Evolutionary conservation across 2,797 vertebrate species (phyloP).

Genomic region (Bradypodion ventrale): DNA sequence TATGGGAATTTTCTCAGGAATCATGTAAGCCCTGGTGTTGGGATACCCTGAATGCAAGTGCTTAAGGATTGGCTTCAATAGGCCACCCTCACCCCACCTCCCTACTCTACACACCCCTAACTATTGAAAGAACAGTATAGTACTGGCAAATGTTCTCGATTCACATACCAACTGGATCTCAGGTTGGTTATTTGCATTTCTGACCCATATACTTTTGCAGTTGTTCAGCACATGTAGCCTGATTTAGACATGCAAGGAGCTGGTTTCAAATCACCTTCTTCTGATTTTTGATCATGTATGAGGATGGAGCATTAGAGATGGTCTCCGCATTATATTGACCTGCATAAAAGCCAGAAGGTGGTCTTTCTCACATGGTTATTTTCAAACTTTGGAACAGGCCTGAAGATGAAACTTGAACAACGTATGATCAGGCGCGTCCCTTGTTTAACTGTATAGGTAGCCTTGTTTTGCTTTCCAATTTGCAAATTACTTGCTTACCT

Average conservation of each 20-base stretch:
- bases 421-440: slow-evolving; percentile 2
- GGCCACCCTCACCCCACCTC: slow-evolving; percentile 42
- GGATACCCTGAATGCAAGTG: slow-evolving; percentile 58
- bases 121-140: slow-evolving; percentile 46
- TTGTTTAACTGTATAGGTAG: not conserved
- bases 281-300: slow-evolving; percentile 60
- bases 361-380: slow-evolving; percentile 51
- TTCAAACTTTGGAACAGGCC: slow-evolving; percentile 38
- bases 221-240: slow-evolving; percentile 54
- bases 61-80: slow-evolving; percentile 46
- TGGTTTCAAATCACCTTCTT: slow-evolving; percentile 59
- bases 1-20: slow-evolving; percentile 75
- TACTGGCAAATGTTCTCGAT: slow-evolving; percentile 40
- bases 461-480: not conserved
- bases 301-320: slow-evolving; percentile 53
- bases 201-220: slow-evolving; percentile 58
- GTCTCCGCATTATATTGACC: slow-evolving; percentile 13
- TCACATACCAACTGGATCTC: slow-evolving; percentile 50
- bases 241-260: slow-evolving; percentile 47
- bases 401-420: slow-evolving; percentile 7
- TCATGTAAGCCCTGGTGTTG: slow-evolving; percentile 53
- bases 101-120: slow-evolving; percentile 42
- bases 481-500: not conserved
- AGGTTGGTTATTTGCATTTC: slow-evolving; percentile 56
- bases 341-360: slow-evolving; percentile 48